Evolutionary conservation across 2,113 vertebrate genomes (phyloP).

Genomic region (Pangasianodon gigas): DNA sequence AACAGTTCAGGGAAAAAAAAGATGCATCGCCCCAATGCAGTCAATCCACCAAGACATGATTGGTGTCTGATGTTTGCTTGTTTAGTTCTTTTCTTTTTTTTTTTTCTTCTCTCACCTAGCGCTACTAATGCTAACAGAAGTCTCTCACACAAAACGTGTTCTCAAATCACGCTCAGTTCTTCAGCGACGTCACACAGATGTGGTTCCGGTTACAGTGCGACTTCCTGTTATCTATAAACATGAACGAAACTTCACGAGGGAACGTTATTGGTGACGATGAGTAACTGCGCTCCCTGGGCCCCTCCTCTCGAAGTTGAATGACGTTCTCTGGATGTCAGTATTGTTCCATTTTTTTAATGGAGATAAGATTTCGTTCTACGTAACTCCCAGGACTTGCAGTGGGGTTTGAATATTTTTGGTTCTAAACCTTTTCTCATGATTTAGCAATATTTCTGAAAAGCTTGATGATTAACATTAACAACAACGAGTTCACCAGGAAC

Average conservation of each 20-base stretch:
- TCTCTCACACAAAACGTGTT: background rate
- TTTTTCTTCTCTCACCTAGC: rapidly evolving
- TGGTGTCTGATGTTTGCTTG: background rate
- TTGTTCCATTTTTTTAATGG: no score
- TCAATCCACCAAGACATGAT: background rate
- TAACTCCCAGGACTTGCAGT: no score
- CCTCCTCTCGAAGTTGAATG: no score
- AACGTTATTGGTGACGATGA: background rate
- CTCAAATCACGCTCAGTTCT: background rate
- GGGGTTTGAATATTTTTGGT: no score
- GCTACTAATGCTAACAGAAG: background rate
- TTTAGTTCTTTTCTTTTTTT: background rate
- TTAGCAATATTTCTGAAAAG: no score
- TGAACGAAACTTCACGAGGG: background rate
- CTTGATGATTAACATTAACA: no score
- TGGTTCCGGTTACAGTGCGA: background rate
- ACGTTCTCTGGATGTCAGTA: no score
- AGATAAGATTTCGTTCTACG: background rate
- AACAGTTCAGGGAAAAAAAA: background rate
- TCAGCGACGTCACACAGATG: background rate
- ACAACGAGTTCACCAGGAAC: background rate
- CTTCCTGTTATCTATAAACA: background rate
- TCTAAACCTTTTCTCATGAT: no score
- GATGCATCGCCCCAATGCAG: background rate
- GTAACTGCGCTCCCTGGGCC: no score